A percentile compares a stretch with the other conserved stretches of the same genome.
phyloP scores from a whole-genome alignment of 2,888 invertebrate genomes.

The Amphipyra tragopoginis region DNA sequence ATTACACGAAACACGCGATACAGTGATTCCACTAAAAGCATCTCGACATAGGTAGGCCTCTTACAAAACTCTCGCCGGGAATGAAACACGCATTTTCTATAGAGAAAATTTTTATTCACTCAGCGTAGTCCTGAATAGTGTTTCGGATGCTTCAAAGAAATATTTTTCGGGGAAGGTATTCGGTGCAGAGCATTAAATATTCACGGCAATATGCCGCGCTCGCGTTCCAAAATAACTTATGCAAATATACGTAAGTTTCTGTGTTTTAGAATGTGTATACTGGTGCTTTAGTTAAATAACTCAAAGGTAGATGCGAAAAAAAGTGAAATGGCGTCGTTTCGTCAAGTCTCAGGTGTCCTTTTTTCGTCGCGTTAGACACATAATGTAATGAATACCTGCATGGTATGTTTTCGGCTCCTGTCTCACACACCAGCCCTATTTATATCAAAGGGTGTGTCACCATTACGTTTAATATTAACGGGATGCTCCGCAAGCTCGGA shows the following conservation, averaged over 20 bases:
- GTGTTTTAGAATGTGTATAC: conserved; percentile 70
- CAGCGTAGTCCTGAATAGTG: conserved; percentile 77
- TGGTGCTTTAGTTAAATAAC: conserved; percentile 53
- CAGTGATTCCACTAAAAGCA: conserved; percentile 85
- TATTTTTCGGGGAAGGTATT: conserved; percentile 70
- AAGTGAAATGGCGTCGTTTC: conserved; percentile 60
- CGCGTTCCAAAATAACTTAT: conserved; percentile 77
- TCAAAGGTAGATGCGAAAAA: conserved; percentile 55
- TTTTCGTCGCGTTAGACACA: conserved; percentile 64
- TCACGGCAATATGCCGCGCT: conserved; percentile 75
- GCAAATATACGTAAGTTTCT: conserved; percentile 72
- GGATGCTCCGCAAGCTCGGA: conserved; percentile 45
- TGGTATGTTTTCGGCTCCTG: conserved; percentile 21
- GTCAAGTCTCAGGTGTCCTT: conserved; percentile 72
- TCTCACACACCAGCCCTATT: conserved; percentile 49
- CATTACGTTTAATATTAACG: conserved; percentile 61
- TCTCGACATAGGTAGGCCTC: conserved; percentile 69
- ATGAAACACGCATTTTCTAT: conserved; percentile 72
- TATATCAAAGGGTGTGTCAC: conserved; percentile 55
- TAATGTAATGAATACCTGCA: conserved; percentile 70
- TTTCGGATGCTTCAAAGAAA: conserved; percentile 74
- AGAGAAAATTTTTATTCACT: conserved; percentile 75
- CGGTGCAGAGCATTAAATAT: conserved; percentile 73
- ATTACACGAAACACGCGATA: conserved; percentile 79
- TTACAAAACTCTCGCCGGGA: conserved; percentile 64